These are phyloP conservation scores for Papilio gigon DNA, from an alignment of 2,888 invertebrate genomes.

Conservation along the genomic window DNA sequence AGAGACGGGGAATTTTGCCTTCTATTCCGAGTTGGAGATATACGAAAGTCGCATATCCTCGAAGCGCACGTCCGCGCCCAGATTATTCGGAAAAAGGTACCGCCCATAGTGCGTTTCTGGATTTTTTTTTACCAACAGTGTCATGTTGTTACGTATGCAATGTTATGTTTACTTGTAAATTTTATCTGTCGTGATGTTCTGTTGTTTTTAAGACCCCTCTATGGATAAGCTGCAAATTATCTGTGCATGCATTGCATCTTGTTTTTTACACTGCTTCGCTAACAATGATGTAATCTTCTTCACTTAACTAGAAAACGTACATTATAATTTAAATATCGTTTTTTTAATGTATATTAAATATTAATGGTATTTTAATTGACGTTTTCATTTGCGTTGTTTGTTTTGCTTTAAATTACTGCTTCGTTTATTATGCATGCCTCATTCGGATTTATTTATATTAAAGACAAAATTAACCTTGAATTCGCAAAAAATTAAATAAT, in stretches of 20 bases:
- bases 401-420: conserved; percentile 28
- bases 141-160: conserved; percentile 40
- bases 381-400: not conserved
- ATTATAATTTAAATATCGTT: conserved; percentile 10
- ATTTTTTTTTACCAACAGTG: conserved; percentile 44
- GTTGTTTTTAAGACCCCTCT: conserved; percentile 68
- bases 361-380: conserved; percentile 21
- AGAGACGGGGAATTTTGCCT: conserved; percentile 95
- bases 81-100: conserved; percentile 94
- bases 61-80: conserved; percentile 98
- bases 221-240: conserved; percentile 56
- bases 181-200: conserved; percentile 47
- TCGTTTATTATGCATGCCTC: conserved; percentile 6
- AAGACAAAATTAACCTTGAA: conserved; percentile 19
- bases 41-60: conserved; percentile 97
- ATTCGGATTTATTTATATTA: conserved; percentile 14
- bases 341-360: not conserved
- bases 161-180: conserved; percentile 41
- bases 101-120: conserved; percentile 46
- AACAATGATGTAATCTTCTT: conserved; percentile 19
- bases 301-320: conserved; percentile 17
- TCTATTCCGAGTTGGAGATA: conserved; percentile 97
- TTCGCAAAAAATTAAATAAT: conserved; percentile 4
- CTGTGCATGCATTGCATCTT: conserved; percentile 34
- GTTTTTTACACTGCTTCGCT: conserved; percentile 25